Conservation (phyloP, 2,113 vertebrate genomes). For the Pica pica region DNA sequence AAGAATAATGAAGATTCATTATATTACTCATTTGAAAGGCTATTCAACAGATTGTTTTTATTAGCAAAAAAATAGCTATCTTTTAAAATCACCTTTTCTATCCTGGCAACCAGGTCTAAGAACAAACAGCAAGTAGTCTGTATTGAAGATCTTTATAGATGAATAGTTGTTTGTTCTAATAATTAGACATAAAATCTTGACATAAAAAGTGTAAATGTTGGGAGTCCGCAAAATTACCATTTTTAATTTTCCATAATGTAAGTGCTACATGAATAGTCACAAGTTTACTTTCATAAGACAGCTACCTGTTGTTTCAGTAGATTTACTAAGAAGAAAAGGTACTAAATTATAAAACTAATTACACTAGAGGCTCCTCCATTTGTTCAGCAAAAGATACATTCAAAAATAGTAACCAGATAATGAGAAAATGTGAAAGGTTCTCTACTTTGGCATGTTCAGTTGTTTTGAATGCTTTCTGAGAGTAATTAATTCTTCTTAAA, state of each 20-base stretch:
- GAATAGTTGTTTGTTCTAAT: not conserved
- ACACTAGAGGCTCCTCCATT: not conserved
- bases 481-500: not conserved
- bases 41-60: not conserved
- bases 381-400: not conserved
- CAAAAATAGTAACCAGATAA: not conserved
- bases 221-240: not conserved
- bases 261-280: not conserved
- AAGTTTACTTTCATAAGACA: not conserved
- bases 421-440: not conserved
- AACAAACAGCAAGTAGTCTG: not conserved
- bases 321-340: not conserved
- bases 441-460: not conserved
- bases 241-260: not conserved
- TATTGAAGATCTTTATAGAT: not conserved
- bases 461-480: not conserved
- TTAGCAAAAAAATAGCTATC: not conserved
- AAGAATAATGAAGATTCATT: not conserved
- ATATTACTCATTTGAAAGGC: not conserved
- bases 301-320: not conserved
- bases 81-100: not conserved
- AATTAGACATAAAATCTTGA: not conserved
- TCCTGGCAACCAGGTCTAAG: not conserved
- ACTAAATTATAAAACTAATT: slow-evolving; percentile 7
- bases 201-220: not conserved